phyloP scores from a whole-genome alignment of 1,140 invertebrate genomes.

The Drosophila arawakana region DNA sequence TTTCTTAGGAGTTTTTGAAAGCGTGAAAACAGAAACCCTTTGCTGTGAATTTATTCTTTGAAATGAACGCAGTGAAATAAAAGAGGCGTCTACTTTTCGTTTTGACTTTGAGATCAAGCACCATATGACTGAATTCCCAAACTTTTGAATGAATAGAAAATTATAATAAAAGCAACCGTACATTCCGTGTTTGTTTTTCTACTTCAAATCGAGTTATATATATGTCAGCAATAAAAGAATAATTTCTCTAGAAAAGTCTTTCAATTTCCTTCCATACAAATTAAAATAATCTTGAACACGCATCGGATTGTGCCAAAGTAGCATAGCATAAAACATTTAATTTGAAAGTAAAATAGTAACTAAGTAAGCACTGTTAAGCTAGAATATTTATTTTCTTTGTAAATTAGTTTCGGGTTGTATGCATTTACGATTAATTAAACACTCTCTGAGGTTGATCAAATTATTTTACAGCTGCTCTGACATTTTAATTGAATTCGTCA shows the following conservation, averaged over 20 bases:
- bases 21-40: conserved; percentile 42
- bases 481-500: conserved; percentile 63
- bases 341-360: too few relatives aligned
- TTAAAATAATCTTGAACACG: too few relatives aligned
- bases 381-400: too few relatives aligned
- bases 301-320: too few relatives aligned
- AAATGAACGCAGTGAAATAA: conserved; percentile 12
- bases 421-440: neutral
- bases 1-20: neutral
- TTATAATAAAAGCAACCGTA: too few relatives aligned
- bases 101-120: conserved; percentile 19
- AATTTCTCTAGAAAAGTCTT: too few relatives aligned
- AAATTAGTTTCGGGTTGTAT: neutral
- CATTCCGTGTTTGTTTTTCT: too few relatives aligned
- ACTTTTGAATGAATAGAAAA: conserved; percentile 1
- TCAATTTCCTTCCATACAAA: too few relatives aligned
- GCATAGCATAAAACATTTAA: too few relatives aligned
- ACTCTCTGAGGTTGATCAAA: conserved; percentile 30
- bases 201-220: too few relatives aligned
- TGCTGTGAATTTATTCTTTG: conserved; percentile 23
- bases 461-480: conserved; percentile 46
- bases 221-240: too few relatives aligned
- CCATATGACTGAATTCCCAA: conserved; percentile 40
- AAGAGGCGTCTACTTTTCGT: conserved; percentile 19
- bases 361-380: too few relatives aligned